Evolutionary conservation across 2,888 invertebrate species (phyloP).

Genomic region (Hyles lineata): DNA sequence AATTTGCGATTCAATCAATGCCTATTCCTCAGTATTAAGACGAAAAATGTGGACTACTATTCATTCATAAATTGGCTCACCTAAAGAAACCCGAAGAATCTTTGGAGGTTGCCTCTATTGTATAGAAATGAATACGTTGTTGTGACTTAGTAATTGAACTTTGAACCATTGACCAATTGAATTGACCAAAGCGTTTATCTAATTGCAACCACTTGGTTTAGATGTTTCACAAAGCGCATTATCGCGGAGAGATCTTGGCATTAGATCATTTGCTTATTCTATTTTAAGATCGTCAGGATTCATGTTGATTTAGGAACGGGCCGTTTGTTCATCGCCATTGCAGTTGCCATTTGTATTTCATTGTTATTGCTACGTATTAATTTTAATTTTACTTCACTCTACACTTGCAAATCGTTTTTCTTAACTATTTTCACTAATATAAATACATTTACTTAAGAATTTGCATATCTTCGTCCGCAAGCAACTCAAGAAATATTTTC

Average conservation of each 20-base stretch:
- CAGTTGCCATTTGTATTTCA: too few species aligned
- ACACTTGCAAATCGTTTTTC: background rate
- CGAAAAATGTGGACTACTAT: too few species aligned
- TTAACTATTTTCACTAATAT: background rate
- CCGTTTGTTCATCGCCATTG: background rate
- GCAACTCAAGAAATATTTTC: background rate
- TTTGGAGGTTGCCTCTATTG: too few species aligned
- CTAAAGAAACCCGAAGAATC: too few species aligned
- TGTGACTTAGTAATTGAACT: conserved; percentile 3
- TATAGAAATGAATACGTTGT: background rate
- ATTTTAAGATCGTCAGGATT: conserved; percentile 1
- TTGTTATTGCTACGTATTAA: too few species aligned
- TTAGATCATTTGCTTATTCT: conserved; percentile 30
- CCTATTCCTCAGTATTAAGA: too few species aligned
- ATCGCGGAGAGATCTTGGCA: conserved; percentile 16
- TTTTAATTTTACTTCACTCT: too few species aligned
- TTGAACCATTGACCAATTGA: conserved; percentile 45
- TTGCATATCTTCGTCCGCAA: background rate
- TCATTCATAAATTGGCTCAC: too few species aligned
- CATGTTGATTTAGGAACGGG: background rate
- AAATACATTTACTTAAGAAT: background rate
- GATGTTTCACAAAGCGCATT: conserved; percentile 37
- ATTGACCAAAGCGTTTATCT: conserved; percentile 64
- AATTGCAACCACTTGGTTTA: conserved; percentile 61
- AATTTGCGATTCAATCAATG: too few species aligned